These are phyloP conservation scores for Chaenodraco wilsoni DNA, from an alignment of 2,797 vertebrate genomes.

Conservation along the genomic window DNA sequence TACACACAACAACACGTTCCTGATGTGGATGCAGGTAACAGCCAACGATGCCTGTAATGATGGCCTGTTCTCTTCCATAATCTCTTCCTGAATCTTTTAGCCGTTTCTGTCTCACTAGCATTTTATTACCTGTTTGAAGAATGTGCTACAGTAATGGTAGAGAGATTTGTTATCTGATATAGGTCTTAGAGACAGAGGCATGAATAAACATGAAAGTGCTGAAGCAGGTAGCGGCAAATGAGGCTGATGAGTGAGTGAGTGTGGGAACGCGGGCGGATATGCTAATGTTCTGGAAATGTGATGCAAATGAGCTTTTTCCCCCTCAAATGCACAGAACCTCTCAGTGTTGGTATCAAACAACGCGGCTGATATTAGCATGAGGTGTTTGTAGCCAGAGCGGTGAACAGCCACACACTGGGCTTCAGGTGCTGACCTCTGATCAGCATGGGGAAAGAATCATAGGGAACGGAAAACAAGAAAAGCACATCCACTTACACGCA, in stretches of 20 bases:
- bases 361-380: conserved; percentile 2
- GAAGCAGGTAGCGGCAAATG: conserved; percentile 63
- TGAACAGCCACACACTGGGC: not conserved
- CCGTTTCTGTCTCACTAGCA: conserved; percentile 24
- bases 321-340: conserved; percentile 29
- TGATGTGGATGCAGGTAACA: conserved; percentile 1
- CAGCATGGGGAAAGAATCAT: not conserved
- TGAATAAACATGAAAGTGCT: conserved; percentile 71
- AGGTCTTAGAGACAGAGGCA: conserved; percentile 51
- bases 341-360: conserved; percentile 21
- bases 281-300: conserved; percentile 58
- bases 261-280: conserved; percentile 45
- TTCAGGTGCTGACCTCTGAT: conserved; percentile 29
- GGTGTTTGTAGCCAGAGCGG: conserved; percentile 11
- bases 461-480: not conserved
- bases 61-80: not conserved
- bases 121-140: conserved; percentile 54
- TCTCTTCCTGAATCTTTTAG: conserved; percentile 14
- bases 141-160: conserved; percentile 50
- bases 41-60: not conserved
- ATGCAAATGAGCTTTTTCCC: conserved; percentile 57
- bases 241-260: conserved; percentile 57
- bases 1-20: not conserved
- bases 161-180: conserved; percentile 67
- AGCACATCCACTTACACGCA: conserved; percentile 23